phyloP scores from a whole-genome alignment of 1,140 invertebrate genomes.

The Rhagoletis pomonella region DNA sequence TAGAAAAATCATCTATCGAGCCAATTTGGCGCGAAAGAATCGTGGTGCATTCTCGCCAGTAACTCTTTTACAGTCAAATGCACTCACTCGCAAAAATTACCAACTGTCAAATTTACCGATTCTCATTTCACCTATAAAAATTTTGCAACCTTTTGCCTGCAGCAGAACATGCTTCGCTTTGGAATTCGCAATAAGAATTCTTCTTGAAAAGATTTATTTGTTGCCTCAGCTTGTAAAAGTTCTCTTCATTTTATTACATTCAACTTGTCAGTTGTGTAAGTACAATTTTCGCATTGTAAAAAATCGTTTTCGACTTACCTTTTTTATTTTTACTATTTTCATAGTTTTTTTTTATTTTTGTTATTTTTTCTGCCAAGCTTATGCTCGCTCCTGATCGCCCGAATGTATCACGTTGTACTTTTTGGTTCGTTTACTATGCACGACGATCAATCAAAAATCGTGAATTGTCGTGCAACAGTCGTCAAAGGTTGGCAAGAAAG shows the following conservation, averaged over 20 bases:
- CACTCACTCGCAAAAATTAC: background rate
- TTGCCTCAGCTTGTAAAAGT: background rate
- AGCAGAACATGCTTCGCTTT: background rate
- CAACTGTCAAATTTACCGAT: slow-evolving; percentile 35
- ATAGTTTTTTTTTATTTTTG: background rate
- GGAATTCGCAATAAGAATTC: background rate
- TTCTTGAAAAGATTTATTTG: slow-evolving; percentile 22
- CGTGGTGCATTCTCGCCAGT: too few relatives aligned
- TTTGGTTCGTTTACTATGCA: slow-evolving; percentile 73
- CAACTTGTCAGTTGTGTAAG: slow-evolving; percentile 48
- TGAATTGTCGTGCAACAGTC: slow-evolving; percentile 60
- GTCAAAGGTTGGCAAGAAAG: slow-evolving; percentile 7
- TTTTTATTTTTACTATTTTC: background rate
- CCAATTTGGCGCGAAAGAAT: too few relatives aligned
- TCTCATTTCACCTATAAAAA: slow-evolving; percentile 16
- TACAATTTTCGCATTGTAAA: slow-evolving; percentile 45
- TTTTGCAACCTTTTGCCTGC: slow-evolving; percentile 9
- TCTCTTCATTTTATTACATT: slow-evolving; percentile 27
- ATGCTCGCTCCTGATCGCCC: slow-evolving; percentile 68
- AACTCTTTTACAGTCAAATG: background rate
- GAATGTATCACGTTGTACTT: slow-evolving; percentile 75
- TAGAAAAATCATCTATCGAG: too few relatives aligned
- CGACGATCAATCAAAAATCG: slow-evolving; percentile 75
- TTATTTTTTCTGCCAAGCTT: background rate
- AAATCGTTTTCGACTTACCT: background rate